Evolutionary conservation across 2,888 invertebrate species (phyloP), one percentile per base, ranked within the genome.

Genomic region (Clunio marinus): DNA sequence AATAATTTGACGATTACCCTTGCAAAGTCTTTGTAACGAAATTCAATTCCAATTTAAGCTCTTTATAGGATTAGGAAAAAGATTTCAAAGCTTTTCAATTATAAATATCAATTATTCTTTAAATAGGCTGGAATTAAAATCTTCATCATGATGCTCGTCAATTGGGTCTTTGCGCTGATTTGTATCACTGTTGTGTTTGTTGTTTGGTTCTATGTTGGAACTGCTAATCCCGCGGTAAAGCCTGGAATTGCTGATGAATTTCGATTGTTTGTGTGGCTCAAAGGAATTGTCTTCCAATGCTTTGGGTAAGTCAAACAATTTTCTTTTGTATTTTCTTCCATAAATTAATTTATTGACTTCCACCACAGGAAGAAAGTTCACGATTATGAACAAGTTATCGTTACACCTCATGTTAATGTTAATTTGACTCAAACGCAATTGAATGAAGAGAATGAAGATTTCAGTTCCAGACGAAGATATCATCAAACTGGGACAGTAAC

Each of bases 391-490:
- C 91, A 92, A 77, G 86, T 93, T 72, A 88, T 93, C 2, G 91
- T 93, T 68, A 89, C 92, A 5, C 91, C 92, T 0, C 85, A 88
- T 10, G 89, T 90, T 77, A 88, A 88, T 68, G 85, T 93, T 32
- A 85, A 88, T 72, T 84, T 93, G 35, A 87, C 88, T 71, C 88
- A 93, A 68, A 88, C 94, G 70, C 91, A 96, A 75, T 81, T 96
- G 66, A 97, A 95, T 72, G 95, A 96, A 75, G 93, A 95, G 75
- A 97, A 96, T 78, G 90, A 91, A 78, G 97, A 97, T 80, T 97
- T 96, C 80, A 88, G 95, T 8, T 89, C 89, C 69, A 84, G 97
- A 71, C 87, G 92, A 73, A 86, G 93, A 72, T 97, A 96, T 80
- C 97, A 97, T 80, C 95, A 95, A 77, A 91, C 92, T 28, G 46